Percentiles rank a stretch among this genome's conserved stretches.
phyloP scores from a whole-genome alignment of 53 echinoderm and acorn worm species.

The Holothuria scabra region DNA sequence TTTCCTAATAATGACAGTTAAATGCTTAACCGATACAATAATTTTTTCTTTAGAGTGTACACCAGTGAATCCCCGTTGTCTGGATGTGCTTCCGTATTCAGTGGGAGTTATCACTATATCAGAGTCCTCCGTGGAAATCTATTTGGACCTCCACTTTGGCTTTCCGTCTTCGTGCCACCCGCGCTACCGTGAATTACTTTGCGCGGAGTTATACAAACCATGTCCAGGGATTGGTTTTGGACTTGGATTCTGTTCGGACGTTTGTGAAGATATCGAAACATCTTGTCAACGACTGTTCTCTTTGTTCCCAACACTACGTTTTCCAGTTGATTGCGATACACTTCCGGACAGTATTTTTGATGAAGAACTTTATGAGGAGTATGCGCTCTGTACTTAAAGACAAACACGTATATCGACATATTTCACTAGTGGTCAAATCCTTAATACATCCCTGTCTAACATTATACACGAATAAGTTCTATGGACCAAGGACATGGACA shows the following conservation, averaged over 20 bases:
- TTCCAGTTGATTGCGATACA: neutral
- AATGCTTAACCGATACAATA: too few species aligned
- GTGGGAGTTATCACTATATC: neutral
- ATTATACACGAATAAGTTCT: too few species aligned
- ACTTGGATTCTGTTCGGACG: neutral
- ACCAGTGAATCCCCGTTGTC: neutral
- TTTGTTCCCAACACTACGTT: neutral
- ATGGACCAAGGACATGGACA: too few species aligned
- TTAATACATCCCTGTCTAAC: too few species aligned
- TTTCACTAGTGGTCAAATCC: too few species aligned
- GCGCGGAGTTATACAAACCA: neutral
- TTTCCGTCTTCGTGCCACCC: neutral
- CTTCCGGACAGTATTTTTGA: neutral
- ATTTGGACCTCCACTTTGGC: neutral
- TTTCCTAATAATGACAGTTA: too few species aligned
- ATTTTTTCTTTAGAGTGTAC: neutral
- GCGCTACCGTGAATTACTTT: neutral
- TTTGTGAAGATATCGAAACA: neutral
- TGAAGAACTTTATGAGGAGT: neutral
- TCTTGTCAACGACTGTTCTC: neutral
- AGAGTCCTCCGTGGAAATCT: neutral
- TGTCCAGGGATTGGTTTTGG: slow-evolving; percentile 15
- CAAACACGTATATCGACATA: too few species aligned
- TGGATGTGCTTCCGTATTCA: neutral
- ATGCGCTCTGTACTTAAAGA: neutral